Evolutionary conservation across 2,113 vertebrate genomes (phyloP).

Genomic region (Phyllostomus discolor): DNA sequence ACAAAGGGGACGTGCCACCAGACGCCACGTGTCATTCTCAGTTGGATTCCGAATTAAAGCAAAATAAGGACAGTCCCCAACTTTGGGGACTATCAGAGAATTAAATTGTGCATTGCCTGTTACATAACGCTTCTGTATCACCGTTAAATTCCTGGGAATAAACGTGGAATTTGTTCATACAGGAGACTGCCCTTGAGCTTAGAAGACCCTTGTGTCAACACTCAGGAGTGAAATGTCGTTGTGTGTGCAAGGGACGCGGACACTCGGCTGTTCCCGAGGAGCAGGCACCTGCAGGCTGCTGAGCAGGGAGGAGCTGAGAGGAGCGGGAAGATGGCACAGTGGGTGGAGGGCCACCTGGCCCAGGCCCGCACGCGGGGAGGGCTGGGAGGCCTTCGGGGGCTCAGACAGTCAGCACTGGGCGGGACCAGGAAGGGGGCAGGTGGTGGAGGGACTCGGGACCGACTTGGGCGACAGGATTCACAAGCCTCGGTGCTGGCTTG

Average conservation of each 20-base stretch:
- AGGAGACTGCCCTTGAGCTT: not conserved
- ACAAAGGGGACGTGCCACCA: rapidly evolving
- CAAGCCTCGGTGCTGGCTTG: not conserved
- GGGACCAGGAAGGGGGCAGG: rapidly evolving
- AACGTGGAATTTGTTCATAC: not conserved
- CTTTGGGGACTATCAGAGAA: not conserved
- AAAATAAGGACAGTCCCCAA: not conserved
- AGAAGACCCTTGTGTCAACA: not conserved
- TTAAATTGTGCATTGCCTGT: not conserved
- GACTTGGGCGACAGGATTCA: not conserved
- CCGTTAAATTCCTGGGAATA: not conserved
- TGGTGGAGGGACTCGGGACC: not conserved
- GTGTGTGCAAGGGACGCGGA: not conserved
- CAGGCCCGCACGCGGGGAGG: not conserved
- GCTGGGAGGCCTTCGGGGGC: not conserved
- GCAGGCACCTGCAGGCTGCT: not conserved
- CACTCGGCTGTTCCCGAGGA: too few relatives aligned
- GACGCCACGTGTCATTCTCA: rapidly evolving
- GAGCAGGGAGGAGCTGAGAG: not conserved
- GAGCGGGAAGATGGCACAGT: not conserved
- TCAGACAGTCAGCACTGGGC: rapidly evolving
- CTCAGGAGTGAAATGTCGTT: not conserved
- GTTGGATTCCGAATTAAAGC: not conserved
- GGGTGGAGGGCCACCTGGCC: not conserved
- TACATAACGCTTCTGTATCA: not conserved